phyloP scores from a whole-genome alignment of 2,113 vertebrate species.

The Macheiramphus alcinus region DNA sequence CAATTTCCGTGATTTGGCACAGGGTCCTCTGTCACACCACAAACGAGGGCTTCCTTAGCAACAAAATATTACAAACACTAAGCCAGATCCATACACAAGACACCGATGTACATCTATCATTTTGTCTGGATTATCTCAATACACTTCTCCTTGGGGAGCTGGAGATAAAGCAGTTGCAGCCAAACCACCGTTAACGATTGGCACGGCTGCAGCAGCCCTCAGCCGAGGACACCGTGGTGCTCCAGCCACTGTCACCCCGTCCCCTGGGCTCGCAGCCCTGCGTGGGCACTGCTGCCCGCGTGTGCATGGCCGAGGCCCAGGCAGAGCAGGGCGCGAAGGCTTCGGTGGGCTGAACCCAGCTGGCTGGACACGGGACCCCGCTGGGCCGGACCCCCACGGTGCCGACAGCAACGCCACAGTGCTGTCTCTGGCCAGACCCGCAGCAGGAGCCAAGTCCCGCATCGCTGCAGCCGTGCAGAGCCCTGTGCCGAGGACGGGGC shows the following conservation, averaged over 20 bases:
- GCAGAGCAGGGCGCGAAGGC: fast-evolving
- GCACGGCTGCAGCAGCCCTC: neutral
- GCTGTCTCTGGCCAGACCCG: fast-evolving
- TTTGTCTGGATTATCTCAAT: constrained; percentile 29
- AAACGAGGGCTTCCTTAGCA: constrained; percentile 42
- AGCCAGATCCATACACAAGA: constrained; percentile 36
- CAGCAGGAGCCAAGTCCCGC: fast-evolving
- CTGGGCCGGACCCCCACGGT: fast-evolving
- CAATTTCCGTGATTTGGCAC: constrained; percentile 36
- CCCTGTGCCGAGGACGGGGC: fast-evolving
- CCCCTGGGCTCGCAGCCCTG: fast-evolving
- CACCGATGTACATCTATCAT: constrained; percentile 21
- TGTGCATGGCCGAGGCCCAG: fast-evolving
- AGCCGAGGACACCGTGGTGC: fast-evolving
- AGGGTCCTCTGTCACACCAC: constrained; percentile 47
- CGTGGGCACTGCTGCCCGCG: fast-evolving
- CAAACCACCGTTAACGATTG: neutral
- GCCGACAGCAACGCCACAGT: fast-evolving
- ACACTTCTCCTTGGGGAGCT: neutral
- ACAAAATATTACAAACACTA: neutral
- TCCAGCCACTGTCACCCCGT: neutral
- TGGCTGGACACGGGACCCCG: fast-evolving
- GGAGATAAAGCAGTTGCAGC: neutral
- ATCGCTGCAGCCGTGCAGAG: fast-evolving
- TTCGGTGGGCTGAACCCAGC: fast-evolving